Evolutionary conservation across 2,797 vertebrate species (phyloP), one percentile per base, ranked within the genome.

Genomic region (Peromyscus nudipes): DNA sequence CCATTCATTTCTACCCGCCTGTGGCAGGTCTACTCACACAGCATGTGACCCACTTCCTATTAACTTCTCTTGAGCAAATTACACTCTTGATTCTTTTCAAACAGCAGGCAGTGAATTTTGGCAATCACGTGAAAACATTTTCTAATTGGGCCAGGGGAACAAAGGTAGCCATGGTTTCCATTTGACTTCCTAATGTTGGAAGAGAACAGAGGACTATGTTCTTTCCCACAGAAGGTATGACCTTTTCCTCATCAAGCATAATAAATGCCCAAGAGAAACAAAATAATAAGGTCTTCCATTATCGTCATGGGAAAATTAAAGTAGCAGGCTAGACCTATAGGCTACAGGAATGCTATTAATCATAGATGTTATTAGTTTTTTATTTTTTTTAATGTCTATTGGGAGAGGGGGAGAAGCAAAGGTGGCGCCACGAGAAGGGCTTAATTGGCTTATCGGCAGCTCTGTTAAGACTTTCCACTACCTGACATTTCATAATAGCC

Each of bases 251-350:
- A 73, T 92, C 29, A 62, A 89, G 55, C 27, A 71, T 93, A 95
- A 89, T 95, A 92, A 62, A 96, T 95, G 65, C 89, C 65, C 81
- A 46, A 14, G 57, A 65, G 96, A 92, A 89, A 73, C 29, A 96
- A 88, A 97, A 89, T 92, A 98, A 91, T 83, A 97, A 97, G 91
- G n/a, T 14, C 93, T 81, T 96, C 89, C 11, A 37, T 96, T 97
- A 89, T 94, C 96, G 62, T 94, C 94, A 94, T 31, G 86, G 80
- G 95, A 40, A 94, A 94, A 71, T 13, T 76, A 40, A 79, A 85
- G 71, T 25, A 67, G 64, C 40, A 89, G 57, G 57, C 88, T 95
- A 98, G 91, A 96, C 93, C 40, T 92, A 75, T 27, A 71, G 93
- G 93, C 96, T 97, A 57, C 89, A 95, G 82, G 92, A 97, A 97